Conservation (phyloP, 2,888 invertebrate genomes). For the Sinopyrophorus schimmeli region DNA sequence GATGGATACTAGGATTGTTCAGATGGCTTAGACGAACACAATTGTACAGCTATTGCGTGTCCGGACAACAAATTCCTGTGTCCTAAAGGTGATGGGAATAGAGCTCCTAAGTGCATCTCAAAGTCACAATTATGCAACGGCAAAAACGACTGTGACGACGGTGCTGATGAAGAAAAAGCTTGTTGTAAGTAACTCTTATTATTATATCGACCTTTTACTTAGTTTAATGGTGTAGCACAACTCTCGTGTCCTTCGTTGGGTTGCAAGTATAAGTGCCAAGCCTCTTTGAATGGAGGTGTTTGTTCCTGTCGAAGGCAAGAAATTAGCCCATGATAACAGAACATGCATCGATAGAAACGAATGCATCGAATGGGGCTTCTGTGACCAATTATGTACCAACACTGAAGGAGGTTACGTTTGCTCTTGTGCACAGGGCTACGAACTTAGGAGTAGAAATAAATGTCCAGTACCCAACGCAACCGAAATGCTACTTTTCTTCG, state of each 20-base stretch:
- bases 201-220: no score
- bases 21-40: slow-evolving; percentile 87
- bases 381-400: slow-evolving; percentile 93
- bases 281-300: slow-evolving; percentile 85
- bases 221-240: slow-evolving; percentile 75
- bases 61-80: slow-evolving; percentile 91
- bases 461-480: slow-evolving; percentile 67
- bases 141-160: slow-evolving; percentile 87
- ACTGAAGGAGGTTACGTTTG: slow-evolving; percentile 83
- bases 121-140: slow-evolving; percentile 88
- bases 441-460: slow-evolving; percentile 58
- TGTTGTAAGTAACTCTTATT: slow-evolving; percentile 92
- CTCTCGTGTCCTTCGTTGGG: slow-evolving; percentile 80
- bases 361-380: slow-evolving; percentile 89
- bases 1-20: slow-evolving; percentile 89
- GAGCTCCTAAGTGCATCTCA: slow-evolving; percentile 84
- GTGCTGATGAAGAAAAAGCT: slow-evolving; percentile 84
- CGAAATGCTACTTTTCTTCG: slow-evolving; percentile 67
- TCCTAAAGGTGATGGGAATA: slow-evolving; percentile 71
- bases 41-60: slow-evolving; percentile 85
- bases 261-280: slow-evolving; percentile 90
- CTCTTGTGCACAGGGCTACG: slow-evolving; percentile 71
- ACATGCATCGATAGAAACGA: slow-evolving; percentile 93
- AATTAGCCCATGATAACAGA: slow-evolving; percentile 79
- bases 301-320: slow-evolving; percentile 89